Base-by-base conservation (phyloP, 2,888 invertebrate genomes). In the Hylaea fasciaria region DNA sequence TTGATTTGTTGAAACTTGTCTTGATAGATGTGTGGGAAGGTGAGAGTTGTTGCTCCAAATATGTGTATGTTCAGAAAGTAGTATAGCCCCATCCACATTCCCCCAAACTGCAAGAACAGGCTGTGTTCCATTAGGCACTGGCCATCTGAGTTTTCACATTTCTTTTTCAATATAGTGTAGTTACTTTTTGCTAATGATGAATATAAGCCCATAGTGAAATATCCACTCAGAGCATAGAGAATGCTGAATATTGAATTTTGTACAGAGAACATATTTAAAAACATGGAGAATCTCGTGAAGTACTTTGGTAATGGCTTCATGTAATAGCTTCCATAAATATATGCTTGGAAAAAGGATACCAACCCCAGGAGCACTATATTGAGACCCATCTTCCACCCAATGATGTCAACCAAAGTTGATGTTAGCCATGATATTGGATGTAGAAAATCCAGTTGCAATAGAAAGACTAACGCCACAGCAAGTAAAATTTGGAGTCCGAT, bases 11-110 rank as follows among this genome's bases (percentile, higher is more conserved):
- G 91, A 66, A 95, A 93, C 77, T 95, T 96, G 44, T 93, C 93
- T 81, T 95, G 95, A 64, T 95, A 94, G 13, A 96, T 92, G n/a
- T 95, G 93, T 9, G 96, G 94, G 78, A 96, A 96, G 28, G 93
- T 86, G 0, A 96, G 86, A 66, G 93, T 87, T 64, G 93, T 92
- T 10, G 86, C 80, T 17, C 93, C 93, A 48, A 93, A 89, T 40
- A 94, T 85, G 69, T 94, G 94, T 10, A 93, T 89, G 71, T 92
- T 94, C 0, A 93, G 64, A 69, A 94, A 95, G 71, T 94, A 92
- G 68, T 86, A 90, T 40, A 92, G 70, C 35, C 96, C 96, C 68
- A 94, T 94, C 93, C 94, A 95, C 69, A 95, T 86, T 13, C 96
- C 96, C 63, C 94, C 94, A 64, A 95, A 87, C 46, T 96, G 87